Evolutionary conservation across 2,888 invertebrate genomes (phyloP).

Genomic region (Apamea epomidion): DNA sequence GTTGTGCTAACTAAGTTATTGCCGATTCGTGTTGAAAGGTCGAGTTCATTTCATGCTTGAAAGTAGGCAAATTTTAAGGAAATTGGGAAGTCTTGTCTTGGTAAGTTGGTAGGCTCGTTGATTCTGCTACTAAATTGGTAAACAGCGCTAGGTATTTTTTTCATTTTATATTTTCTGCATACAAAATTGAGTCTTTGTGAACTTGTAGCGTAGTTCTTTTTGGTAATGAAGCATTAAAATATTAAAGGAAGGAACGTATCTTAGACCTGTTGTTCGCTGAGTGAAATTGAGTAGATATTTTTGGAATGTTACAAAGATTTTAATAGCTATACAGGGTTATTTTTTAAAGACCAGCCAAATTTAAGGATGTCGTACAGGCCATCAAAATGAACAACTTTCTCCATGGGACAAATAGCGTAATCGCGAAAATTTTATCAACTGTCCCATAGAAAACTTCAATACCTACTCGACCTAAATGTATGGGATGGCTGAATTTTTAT

Average conservation of each 20-base stretch:
- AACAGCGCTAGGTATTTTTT: slow-evolving; percentile 24
- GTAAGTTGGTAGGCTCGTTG: slow-evolving; percentile 36
- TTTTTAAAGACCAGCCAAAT: no score
- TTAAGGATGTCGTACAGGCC: no score
- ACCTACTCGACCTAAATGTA: no score
- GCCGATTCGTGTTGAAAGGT: slow-evolving; percentile 71
- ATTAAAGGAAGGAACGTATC: not conserved
- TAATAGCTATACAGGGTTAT: not conserved
- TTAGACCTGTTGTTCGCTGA: not conserved
- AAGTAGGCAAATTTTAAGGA: slow-evolving; percentile 44
- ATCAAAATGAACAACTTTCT: no score
- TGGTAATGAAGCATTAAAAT: not conserved
- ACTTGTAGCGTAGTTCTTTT: not conserved
- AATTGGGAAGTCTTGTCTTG: slow-evolving; percentile 55
- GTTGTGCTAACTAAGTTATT: slow-evolving; percentile 77
- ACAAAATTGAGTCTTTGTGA: not conserved
- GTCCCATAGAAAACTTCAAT: no score
- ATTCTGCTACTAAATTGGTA: slow-evolving; percentile 7
- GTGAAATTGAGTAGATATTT: not conserved
- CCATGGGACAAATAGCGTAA: no score
- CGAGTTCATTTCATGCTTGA: slow-evolving; percentile 45
- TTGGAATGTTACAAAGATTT: not conserved
- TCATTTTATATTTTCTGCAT: not conserved
- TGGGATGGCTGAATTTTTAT: no score
- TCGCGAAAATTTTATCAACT: no score